Evolutionary conservation across 2,113 vertebrate species (phyloP).

Genomic region (Typhlomys cinereus): DNA sequence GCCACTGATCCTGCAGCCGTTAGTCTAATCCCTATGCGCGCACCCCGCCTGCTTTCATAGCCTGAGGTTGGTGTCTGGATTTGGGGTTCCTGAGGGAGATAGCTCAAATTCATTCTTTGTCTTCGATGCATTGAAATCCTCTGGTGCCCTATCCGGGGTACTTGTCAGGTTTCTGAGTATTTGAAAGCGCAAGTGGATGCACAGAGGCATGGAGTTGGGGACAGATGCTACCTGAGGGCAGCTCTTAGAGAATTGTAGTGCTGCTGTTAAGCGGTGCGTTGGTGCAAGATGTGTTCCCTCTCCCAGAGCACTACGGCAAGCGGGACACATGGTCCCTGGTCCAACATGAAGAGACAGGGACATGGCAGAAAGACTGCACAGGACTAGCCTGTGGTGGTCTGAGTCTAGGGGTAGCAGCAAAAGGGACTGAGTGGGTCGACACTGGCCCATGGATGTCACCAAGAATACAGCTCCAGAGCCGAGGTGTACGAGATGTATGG

Average conservation of each 20-base stretch:
- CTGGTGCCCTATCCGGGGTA: too few species aligned
- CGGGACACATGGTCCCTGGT: too few species aligned
- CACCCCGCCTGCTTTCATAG: background rate
- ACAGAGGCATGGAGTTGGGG: background rate
- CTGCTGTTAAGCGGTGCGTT: background rate
- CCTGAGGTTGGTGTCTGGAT: background rate
- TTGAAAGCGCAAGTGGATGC: background rate
- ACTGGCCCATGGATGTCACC: too few species aligned
- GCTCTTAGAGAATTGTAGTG: background rate
- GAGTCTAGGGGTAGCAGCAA: too few species aligned
- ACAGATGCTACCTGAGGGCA: too few species aligned
- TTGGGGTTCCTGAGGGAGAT: background rate
- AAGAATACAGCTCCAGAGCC: too few species aligned
- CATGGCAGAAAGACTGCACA: too few species aligned
- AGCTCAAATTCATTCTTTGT: background rate
- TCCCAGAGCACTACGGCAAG: too few species aligned
- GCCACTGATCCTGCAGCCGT: background rate
- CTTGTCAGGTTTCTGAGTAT: background rate
- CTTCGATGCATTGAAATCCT: background rate
- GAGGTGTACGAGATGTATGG: too few species aligned
- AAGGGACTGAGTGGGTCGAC: too few species aligned
- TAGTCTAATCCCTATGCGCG: fast-evolving
- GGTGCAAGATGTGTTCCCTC: background rate
- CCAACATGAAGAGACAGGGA: too few species aligned
- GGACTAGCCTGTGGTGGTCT: too few species aligned